A percentile compares a stretch with the other conserved stretches of the same genome.
Conservation (phyloP, 2,797 vertebrate species). For the Gallinago stenura region DNA sequence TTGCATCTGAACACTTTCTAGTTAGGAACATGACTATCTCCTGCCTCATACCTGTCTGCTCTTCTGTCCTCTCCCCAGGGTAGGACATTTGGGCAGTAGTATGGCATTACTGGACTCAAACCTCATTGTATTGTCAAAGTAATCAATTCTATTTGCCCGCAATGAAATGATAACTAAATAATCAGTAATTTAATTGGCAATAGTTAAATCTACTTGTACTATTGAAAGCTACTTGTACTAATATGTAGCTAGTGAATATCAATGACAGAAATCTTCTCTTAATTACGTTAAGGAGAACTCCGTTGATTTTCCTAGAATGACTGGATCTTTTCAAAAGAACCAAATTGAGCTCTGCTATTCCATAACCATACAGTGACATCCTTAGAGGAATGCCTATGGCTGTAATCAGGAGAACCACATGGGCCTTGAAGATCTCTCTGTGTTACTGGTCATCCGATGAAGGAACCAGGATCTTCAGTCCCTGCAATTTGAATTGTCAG, state of each 20-base stretch:
- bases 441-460: background rate
- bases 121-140: background rate
- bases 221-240: background rate
- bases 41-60: background rate
- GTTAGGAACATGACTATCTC: background rate
- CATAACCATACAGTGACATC: background rate
- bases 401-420: background rate
- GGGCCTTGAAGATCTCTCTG: background rate
- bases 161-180: constrained; percentile 7
- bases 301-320: background rate
- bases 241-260: background rate
- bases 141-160: background rate
- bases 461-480: background rate
- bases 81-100: background rate
- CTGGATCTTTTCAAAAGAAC: background rate
- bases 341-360: background rate
- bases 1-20: background rate
- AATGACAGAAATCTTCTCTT: background rate
- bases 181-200: background rate
- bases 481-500: background rate
- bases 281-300: background rate
- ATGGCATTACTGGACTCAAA: background rate
- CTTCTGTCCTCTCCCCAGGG: background rate
- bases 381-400: background rate
- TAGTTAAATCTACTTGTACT: background rate